Evolutionary conservation across 1,140 invertebrate genomes (phyloP), one percentile per base, ranked within the genome.

Genomic region (Brachionus asplanchnoidis): DNA sequence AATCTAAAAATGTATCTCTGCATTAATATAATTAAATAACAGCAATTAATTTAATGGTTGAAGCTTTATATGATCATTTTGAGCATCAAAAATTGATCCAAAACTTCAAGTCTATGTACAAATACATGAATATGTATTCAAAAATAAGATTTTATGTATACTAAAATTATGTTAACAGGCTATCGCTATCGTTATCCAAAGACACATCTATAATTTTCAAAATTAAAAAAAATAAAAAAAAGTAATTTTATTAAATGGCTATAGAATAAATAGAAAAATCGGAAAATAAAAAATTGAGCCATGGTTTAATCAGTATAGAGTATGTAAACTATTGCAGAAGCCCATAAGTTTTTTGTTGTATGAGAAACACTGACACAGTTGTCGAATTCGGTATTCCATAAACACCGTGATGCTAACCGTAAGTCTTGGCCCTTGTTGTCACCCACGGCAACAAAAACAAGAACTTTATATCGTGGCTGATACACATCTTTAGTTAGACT

Each of bases 331-430:
- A 85, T 84, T 14, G 86, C 88, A 1, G 87, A 86, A 23, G 87
- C 87, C 50, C 56, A 86, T 42, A 87, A 86, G 9, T 85, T 82
- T 20, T 85, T 85, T 5, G 85, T 86, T 84, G 87, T 86, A 84
- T 85, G 87, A 2, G 86, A 85, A 6, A 86, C 85, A 11, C 86
- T 86, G 14, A 87, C 87, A 73, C 86, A 87, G 78, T 87, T 87
- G 85, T 88, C 88, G 3, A 77, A 56, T 6, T 86, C 78, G 4
- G 85, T 84, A 78, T 87, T 87, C 88, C 88, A 88, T 75, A 88
- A 80, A 79, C 87, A 87, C 9, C 88, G 66, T 70, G 86, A 87
- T 50, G 86, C 87, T 40, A 86, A 80, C 11, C 87, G 85, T 46
- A 86, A 60, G 60, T 87, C 86, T 66, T 88, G 87, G 28, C 85